Percentiles rank a stretch among this genome's conserved stretches.
Conservation (phyloP, 1,140 invertebrate species). For the Pemphigus obesinymphae region DNA sequence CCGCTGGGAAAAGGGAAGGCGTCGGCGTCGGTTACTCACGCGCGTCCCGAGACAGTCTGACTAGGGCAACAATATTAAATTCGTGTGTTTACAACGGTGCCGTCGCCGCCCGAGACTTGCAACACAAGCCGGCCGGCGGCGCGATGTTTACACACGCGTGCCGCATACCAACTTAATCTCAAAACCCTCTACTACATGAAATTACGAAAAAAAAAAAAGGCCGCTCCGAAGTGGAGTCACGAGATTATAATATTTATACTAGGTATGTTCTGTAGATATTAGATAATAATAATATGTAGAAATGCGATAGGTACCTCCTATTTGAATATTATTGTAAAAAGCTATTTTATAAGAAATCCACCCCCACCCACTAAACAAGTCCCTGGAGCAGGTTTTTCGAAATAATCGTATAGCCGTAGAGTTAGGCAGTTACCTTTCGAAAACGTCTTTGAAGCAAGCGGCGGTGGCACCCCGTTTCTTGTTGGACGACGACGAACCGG, state of each 20-base stretch:
- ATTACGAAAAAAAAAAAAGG: neutral
- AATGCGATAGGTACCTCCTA: too few species aligned
- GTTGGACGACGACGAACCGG: slow-evolving; percentile 59
- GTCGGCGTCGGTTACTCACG: slow-evolving; percentile 2
- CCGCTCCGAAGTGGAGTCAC: too few species aligned
- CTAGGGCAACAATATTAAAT: slow-evolving; percentile 27
- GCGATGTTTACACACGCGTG: slow-evolving; percentile 1
- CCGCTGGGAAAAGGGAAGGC: neutral
- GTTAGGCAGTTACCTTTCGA: slow-evolving; percentile 67
- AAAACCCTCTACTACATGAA: neutral
- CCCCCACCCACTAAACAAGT: neutral
- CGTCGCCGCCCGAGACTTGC: slow-evolving; percentile 1
- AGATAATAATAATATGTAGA: neutral
- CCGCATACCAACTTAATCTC: slow-evolving; percentile 17
- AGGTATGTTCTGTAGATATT: too few species aligned
- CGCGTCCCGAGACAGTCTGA: slow-evolving; percentile 6
- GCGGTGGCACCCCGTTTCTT: neutral
- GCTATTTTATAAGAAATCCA: too few species aligned
- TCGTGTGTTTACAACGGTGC: neutral
- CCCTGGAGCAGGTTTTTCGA: neutral
- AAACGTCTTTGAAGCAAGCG: slow-evolving; percentile 64
- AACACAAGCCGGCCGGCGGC: neutral
- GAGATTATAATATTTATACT: too few species aligned
- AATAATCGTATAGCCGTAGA: neutral
- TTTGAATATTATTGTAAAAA: too few species aligned